Conservation (phyloP, 2,888 invertebrate genomes). For the Lepidochrysops patricia region DNA sequence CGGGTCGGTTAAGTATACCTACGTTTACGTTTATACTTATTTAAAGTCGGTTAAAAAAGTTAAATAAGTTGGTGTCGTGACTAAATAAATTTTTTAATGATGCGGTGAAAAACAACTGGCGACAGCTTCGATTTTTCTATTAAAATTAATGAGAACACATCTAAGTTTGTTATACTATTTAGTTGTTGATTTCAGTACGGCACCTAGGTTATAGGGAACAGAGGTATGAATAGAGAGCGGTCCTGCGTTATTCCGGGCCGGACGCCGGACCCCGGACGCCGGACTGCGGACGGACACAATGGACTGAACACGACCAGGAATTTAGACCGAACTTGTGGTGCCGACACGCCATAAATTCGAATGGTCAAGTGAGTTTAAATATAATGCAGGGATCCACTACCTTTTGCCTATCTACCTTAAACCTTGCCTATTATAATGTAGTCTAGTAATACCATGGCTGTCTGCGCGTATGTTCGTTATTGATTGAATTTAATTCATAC, state of each 20-base stretch:
- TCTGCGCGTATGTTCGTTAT: too few relatives aligned
- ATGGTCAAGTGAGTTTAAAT: slow-evolving; percentile 61
- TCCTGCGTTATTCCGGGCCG: slow-evolving; percentile 18
- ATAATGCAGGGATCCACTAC: slow-evolving; percentile 38
- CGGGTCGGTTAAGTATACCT: too few relatives aligned
- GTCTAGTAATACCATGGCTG: too few relatives aligned
- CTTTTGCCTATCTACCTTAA: too few relatives aligned
- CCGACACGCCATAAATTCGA: slow-evolving; percentile 63
- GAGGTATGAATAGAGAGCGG: slow-evolving; percentile 19
- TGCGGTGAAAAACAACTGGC: too few relatives aligned
- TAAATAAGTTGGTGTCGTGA: too few relatives aligned
- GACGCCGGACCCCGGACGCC: too few relatives aligned
- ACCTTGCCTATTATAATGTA: too few relatives aligned
- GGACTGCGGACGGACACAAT: slow-evolving; percentile 19
- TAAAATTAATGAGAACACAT: not conserved
- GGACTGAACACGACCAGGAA: slow-evolving; percentile 15
- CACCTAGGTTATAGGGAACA: not conserved
- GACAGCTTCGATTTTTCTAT: not conserved
- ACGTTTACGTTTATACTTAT: too few relatives aligned
- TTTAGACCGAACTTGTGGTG: slow-evolving; percentile 30
- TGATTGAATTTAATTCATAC: too few relatives aligned
- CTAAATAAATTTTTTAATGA: too few relatives aligned
- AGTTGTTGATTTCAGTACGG: not conserved
- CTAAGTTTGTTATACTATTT: not conserved
- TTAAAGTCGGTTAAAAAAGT: too few relatives aligned